Percentiles rank a stretch among this genome's conserved stretches.
These are phyloP conservation scores for Dryobota labecula DNA, from an alignment of 2,888 invertebrate species.

Conservation along the genomic window DNA sequence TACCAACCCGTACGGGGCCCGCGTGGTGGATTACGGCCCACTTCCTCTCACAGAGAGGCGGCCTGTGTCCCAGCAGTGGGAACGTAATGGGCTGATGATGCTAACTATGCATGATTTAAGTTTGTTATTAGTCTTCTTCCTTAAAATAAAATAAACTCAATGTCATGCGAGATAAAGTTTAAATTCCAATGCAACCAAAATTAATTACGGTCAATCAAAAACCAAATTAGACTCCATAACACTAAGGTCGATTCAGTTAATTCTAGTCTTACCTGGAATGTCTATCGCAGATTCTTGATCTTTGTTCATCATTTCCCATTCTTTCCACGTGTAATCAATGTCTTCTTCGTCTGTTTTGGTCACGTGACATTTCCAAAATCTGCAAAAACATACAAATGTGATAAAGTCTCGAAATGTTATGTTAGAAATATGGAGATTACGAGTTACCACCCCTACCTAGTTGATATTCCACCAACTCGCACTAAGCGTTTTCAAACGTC, in stretches of 20 bases:
- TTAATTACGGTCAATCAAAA: not conserved
- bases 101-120: too few relatives aligned
- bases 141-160: too few relatives aligned
- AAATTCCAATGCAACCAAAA: not conserved
- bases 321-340: slow-evolving; percentile 94
- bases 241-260: not conserved
- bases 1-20: too few relatives aligned
- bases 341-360: slow-evolving; percentile 87
- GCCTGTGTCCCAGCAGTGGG: too few relatives aligned
- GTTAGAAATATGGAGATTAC: not conserved
- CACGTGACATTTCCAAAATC: slow-evolving; percentile 96
- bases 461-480: too few relatives aligned
- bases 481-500: too few relatives aligned
- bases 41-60: too few relatives aligned
- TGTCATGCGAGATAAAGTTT: not conserved
- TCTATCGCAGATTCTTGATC: slow-evolving; percentile 92
- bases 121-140: too few relatives aligned
- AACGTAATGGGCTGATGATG: too few relatives aligned
- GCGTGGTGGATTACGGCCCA: too few relatives aligned
- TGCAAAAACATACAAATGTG: slow-evolving; percentile 3
- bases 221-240: not conserved
- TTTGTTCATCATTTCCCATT: slow-evolving; percentile 97
- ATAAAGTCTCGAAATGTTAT: not conserved
- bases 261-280: slow-evolving; percentile 91
- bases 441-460: too few relatives aligned